phyloP scores from a whole-genome alignment of 1,140 invertebrate genomes.

The Zelostemma sp. region DNA sequence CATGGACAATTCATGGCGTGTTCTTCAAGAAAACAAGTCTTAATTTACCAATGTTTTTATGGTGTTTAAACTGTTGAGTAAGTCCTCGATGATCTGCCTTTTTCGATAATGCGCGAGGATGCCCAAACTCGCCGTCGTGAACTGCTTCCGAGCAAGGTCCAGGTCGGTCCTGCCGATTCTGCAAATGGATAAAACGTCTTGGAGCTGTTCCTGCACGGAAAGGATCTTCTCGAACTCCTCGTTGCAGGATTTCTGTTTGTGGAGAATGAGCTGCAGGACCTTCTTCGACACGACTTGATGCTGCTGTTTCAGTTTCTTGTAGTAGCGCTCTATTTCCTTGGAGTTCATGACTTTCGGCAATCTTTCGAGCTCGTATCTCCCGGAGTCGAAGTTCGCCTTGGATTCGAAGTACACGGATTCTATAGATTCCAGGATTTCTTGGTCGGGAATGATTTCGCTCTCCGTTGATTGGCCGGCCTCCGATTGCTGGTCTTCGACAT shows the following conservation, averaged over 20 bases:
- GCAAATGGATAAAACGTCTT: slow-evolving; percentile 79
- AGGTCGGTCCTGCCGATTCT: slow-evolving; percentile 79
- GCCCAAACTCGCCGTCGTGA: slow-evolving; percentile 86
- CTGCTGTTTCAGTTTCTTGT: slow-evolving; percentile 78
- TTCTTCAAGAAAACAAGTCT: background rate
- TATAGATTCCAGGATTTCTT: slow-evolving; percentile 81
- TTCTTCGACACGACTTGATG: slow-evolving; percentile 91
- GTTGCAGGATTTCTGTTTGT: slow-evolving; percentile 88
- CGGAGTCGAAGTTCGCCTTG: slow-evolving; percentile 75
- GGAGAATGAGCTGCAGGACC: slow-evolving; percentile 89
- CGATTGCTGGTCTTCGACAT: slow-evolving; percentile 48
- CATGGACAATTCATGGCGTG: no score
- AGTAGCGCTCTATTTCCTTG: slow-evolving; percentile 77
- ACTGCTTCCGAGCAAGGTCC: slow-evolving; percentile 80
- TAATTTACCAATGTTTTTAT: slow-evolving; percentile 83
- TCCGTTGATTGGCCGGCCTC: slow-evolving; percentile 54
- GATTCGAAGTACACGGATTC: slow-evolving; percentile 77
- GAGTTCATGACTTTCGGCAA: slow-evolving; percentile 75
- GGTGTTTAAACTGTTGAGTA: slow-evolving; percentile 84
- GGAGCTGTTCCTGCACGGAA: slow-evolving; percentile 81
- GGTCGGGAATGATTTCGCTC: slow-evolving; percentile 70
- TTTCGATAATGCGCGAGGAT: slow-evolving; percentile 91
- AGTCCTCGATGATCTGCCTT: slow-evolving; percentile 81
- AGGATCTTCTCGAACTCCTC: slow-evolving; percentile 86
- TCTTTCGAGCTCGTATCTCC: slow-evolving; percentile 79